Base-by-base conservation (phyloP, 2,113 vertebrate species). In the Seriola aureovittata region DNA sequence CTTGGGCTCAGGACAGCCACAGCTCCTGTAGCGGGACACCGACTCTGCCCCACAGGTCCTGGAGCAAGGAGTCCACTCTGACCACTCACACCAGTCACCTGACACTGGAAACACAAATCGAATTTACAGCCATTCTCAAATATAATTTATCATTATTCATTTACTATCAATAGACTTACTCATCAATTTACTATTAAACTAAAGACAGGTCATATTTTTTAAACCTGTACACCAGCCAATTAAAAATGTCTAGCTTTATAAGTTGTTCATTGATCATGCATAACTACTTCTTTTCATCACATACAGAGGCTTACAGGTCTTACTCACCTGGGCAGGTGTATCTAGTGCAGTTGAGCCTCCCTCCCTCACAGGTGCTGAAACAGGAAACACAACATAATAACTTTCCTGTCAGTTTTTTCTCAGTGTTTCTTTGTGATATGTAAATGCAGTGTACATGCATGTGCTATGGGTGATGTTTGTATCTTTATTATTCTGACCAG, bases 81-180 rank as follows among this genome's bases (percentile, higher is more conserved):
- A 96, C 97, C 97, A 98, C 0, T 92, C 93, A 58, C 97, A 98
- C 97, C 97, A 98, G 72, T 81, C 78, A 0, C 97, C 97, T 0
- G 94, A 81, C 84, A 96, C 97, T 98, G 84, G 48, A 54, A 67
- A 62, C 16, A 73, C 71, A 67, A 21, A 69, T 42, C 2, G 9
- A 12, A 71, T 48, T 23, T 1, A 58, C 9, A 5, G 12, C 1
- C 23, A 16, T 12, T 23, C 21, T 14, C 1, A 4, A 50, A 12
- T 17, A 25, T 19, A 0, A 9, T 9, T 36, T 36, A 5, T 36
- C 6, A 36, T 36, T 36, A 36, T 36, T 36, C 4, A 36, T 36
- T 36, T 5, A 5, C 6, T 5, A 36, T 36, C 6, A 36, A 36
- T 36, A 1, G 6, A 36, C 6, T 36, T 5, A 36, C 6, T 36